Evolutionary conservation across 2,113 vertebrate species (phyloP), one percentile per base, ranked within the genome.

Genomic region (Glareola pratincola): DNA sequence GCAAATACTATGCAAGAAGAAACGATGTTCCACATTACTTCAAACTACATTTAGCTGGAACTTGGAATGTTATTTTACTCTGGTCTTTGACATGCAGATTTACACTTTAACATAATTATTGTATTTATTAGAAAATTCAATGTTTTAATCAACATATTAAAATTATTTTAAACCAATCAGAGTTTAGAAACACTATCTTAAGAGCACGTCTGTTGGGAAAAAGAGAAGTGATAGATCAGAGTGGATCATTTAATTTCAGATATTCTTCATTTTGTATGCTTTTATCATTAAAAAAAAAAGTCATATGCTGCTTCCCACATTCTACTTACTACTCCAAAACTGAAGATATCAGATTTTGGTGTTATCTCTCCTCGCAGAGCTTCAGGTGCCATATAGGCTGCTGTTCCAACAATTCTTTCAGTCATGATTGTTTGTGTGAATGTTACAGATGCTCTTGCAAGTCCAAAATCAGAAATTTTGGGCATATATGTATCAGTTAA

Each of bases 311-410:
- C 30, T 82, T 67, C 60, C 37, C 39, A 71, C 13, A 10, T 74
- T 81, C 68, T 94, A 97, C 98, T 74, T 96, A 99, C 99, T 97
- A 99, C 99, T 86, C 99, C 99, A 93, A 99, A 99, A 97, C 99
- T 99, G 96, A 99, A 99, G 96, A 99, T 90, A 75, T 99, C 99
- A 4, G 99, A 99, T 92, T 99, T 99, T 6, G 99, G 98, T 9
- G 99, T 99, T 97, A 99, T 98, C 96, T 99, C 99, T 94, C 99
- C 99, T 90, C 99, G 96, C 29, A 99, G 94, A 27, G 99, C 99
- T 97, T 99, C 99, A 2, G 99, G 99, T 6, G 99, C 99, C 99
- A 99, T 99, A 78, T 99, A 99, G 0, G 99, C 99, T 47, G 99
- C 98, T 27, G 99, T 99, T 54, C 99, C 99, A 92, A 99, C 98